phyloP scores from a whole-genome alignment of 2,888 invertebrate genomes.

The Cataglyphis altisquamis region DNA sequence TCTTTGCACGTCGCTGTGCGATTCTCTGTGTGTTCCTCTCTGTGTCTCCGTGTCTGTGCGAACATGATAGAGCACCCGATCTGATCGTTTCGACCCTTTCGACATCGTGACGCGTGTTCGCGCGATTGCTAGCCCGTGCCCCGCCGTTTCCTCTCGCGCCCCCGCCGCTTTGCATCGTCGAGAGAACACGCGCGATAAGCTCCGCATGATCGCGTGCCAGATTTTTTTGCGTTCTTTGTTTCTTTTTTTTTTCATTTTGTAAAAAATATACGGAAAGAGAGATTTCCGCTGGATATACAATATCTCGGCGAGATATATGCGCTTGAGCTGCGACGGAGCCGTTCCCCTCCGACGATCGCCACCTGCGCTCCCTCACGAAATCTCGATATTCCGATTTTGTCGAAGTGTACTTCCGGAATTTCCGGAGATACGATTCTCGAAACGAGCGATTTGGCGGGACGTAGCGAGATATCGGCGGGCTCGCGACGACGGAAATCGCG shows the following conservation, averaged over 20 bases:
- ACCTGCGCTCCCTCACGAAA: constrained; percentile 31
- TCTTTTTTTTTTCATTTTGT: constrained; percentile 24
- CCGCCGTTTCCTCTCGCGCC: neutral
- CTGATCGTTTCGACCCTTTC: constrained; percentile 78
- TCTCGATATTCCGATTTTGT: constrained; percentile 18
- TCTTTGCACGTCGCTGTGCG: neutral
- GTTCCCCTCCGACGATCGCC: constrained; percentile 41
- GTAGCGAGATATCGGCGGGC: constrained; percentile 14
- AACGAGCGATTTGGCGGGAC: constrained; percentile 21
- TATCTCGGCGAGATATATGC: constrained; percentile 20
- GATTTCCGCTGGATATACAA: constrained; percentile 22
- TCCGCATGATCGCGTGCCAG: constrained; percentile 21
- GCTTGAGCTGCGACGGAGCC: neutral
- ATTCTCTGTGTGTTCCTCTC: neutral
- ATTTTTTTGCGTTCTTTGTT: constrained; percentile 2
- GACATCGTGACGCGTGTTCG: constrained; percentile 70
- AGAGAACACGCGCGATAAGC: neutral
- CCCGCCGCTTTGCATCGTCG: neutral
- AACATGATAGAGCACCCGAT: constrained; percentile 73
- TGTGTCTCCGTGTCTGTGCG: constrained; percentile 27
- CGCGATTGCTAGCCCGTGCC: constrained; percentile 43
- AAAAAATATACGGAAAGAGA: constrained; percentile 56
- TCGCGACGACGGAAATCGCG: constrained; percentile 47
- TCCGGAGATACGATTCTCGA: constrained; percentile 14
- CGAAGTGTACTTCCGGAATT: constrained; percentile 36